Percentiles rank a stretch among this genome's conserved stretches.
Conservation (phyloP, 2,113 vertebrate genomes). For the Anguilla japonica region DNA sequence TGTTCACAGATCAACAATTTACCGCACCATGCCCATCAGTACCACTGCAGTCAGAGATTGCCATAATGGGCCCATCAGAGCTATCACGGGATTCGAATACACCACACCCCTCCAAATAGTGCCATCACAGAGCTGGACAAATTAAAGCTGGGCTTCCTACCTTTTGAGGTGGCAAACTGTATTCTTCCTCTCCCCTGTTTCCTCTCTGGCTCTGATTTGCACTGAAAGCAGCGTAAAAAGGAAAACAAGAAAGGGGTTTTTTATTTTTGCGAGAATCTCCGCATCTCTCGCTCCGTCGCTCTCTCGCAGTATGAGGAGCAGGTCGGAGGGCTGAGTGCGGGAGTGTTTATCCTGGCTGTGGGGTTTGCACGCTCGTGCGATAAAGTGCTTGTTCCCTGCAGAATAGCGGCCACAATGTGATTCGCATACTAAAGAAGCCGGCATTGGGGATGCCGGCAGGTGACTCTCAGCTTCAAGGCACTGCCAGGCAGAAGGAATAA, state of each 20-base stretch:
- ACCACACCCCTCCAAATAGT: slow-evolving; percentile 37
- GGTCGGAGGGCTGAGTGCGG: slow-evolving; percentile 58
- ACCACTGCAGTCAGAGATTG: no score
- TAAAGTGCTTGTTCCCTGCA: slow-evolving; percentile 65
- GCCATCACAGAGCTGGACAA: slow-evolving; percentile 53
- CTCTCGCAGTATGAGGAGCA: slow-evolving; percentile 47
- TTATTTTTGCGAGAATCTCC: slow-evolving; percentile 44
- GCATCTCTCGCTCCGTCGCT: slow-evolving; percentile 42
- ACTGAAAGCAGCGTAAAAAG: slow-evolving; percentile 53
- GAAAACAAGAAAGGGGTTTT: slow-evolving; percentile 31
- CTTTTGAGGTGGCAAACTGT: slow-evolving; percentile 53
- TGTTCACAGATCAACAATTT: neutral
- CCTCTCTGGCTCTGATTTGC: slow-evolving; percentile 56
- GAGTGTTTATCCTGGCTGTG: slow-evolving; percentile 63
- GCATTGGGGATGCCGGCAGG: slow-evolving; percentile 58
- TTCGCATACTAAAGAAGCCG: slow-evolving; percentile 63
- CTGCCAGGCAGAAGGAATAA: neutral
- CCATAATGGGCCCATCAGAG: no score
- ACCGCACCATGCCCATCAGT: no score
- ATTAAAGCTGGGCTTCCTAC: slow-evolving; percentile 62
- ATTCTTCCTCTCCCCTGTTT: slow-evolving; percentile 60
- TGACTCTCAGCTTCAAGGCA: slow-evolving; percentile 29
- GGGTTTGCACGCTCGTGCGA: slow-evolving; percentile 56
- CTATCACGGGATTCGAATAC: no score
- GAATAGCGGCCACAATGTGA: slow-evolving; percentile 57